phyloP scores from a whole-genome alignment of 1,140 invertebrate genomes.

The Diorhabda elongata region DNA sequence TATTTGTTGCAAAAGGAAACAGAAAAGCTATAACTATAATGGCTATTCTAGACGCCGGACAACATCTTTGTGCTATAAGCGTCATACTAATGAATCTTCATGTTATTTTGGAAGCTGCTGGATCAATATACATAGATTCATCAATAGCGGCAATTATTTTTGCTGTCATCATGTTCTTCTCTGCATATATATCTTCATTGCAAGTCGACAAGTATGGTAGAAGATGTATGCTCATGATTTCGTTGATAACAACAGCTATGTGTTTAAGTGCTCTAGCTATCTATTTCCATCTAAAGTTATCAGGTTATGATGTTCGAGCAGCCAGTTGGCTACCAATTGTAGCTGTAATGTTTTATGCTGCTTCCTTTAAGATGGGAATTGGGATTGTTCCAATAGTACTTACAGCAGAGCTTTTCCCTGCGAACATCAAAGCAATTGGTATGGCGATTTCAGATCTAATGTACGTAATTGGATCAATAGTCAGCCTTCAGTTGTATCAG shows the following conservation, averaged over 20 bases:
- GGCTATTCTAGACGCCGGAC: slow-evolving; percentile 53
- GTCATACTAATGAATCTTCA: slow-evolving; percentile 56
- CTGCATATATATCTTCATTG: slow-evolving; percentile 37
- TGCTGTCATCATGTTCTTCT: slow-evolving; percentile 37
- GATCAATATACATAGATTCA: slow-evolving; percentile 30
- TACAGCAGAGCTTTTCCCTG: slow-evolving; percentile 63
- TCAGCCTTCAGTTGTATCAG: slow-evolving; percentile 63
- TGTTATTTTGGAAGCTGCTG: slow-evolving; percentile 47
- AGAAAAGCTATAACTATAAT: slow-evolving; percentile 33
- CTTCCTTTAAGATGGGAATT: slow-evolving; percentile 31
- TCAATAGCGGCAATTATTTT: slow-evolving; percentile 43
- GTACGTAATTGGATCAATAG: slow-evolving; percentile 51
- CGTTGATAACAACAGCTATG: slow-evolving; percentile 22
- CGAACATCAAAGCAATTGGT: slow-evolving; percentile 52
- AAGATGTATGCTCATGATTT: slow-evolving; percentile 44
- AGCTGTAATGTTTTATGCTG: slow-evolving; percentile 31
- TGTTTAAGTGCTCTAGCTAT: slow-evolving; percentile 22
- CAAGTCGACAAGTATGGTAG: slow-evolving; percentile 47
- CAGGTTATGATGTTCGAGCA: slow-evolving; percentile 4
- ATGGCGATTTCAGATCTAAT: slow-evolving; percentile 37
- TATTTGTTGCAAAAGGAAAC: slow-evolving; percentile 28
- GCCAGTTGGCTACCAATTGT: slow-evolving; percentile 31
- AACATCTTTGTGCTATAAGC: slow-evolving; percentile 50
- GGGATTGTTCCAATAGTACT: slow-evolving; percentile 65
- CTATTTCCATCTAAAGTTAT: slow-evolving; percentile 32